phyloP scores from a whole-genome alignment of 2,113 vertebrate species.

The Petaurus breviceps region DNA sequence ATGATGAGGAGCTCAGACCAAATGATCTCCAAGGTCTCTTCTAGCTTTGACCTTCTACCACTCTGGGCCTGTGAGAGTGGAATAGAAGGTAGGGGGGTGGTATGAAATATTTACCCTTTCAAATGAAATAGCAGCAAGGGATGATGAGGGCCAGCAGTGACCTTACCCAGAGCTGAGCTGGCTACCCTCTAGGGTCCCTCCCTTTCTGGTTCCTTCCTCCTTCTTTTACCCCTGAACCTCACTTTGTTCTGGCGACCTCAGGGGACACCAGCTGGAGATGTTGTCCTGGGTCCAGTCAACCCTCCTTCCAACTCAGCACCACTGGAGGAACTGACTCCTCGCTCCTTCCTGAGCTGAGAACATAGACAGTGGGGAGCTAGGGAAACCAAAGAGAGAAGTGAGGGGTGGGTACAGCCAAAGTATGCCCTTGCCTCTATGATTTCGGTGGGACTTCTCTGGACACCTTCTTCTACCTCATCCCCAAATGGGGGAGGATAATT shows the following conservation, averaged over 20 bases:
- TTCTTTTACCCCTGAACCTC: not conserved
- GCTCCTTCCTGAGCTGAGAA: not conserved
- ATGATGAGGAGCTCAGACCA: not conserved
- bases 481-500: not conserved
- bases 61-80: not conserved
- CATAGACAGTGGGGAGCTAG: not conserved
- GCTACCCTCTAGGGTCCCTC: not conserved
- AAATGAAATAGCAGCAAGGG: not conserved
- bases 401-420: not conserved
- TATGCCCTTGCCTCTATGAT: not conserved
- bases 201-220: not conserved
- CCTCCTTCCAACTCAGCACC: not conserved
- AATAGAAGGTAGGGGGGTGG: not conserved
- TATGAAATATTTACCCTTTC: not conserved
- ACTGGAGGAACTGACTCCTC: not conserved
- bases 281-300: not conserved
- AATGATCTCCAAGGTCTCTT: not conserved
- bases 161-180: not conserved
- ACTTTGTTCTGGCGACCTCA: not conserved
- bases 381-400: not conserved
- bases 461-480: not conserved
- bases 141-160: not conserved
- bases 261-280: not conserved
- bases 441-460: not conserved
- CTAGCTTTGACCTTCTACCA: not conserved